Percentiles rank a stretch among this genome's conserved stretches.
These are phyloP conservation scores for Leptopilina drosophilae DNA, from an alignment of 2,888 invertebrate genomes.

Conservation along the genomic window DNA sequence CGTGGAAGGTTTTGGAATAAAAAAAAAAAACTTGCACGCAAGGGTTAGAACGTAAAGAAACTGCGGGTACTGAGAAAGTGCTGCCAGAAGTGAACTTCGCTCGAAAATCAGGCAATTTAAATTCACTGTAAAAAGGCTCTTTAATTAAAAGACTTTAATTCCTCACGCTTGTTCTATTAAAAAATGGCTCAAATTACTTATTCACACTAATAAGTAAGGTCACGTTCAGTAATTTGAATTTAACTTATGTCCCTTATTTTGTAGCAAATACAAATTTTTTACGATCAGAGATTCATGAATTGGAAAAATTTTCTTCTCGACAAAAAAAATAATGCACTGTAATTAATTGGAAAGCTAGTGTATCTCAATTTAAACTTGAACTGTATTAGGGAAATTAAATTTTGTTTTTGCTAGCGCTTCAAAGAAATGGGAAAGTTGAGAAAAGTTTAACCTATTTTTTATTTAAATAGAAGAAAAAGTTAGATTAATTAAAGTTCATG, in stretches of 20 bases:
- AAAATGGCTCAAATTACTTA: slow-evolving; percentile 62
- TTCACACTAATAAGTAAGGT: slow-evolving; percentile 71
- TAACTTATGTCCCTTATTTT: slow-evolving; percentile 49
- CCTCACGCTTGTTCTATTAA: slow-evolving; percentile 58
- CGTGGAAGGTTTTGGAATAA: neutral
- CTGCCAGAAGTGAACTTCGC: slow-evolving; percentile 50
- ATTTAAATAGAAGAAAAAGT: neutral
- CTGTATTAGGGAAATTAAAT: neutral
- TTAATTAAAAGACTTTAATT: slow-evolving; percentile 74
- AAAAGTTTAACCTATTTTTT: neutral
- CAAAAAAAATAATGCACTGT: too few species aligned
- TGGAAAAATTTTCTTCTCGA: too few species aligned
- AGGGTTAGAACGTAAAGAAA: slow-evolving; percentile 42
- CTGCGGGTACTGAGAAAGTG: slow-evolving; percentile 16
- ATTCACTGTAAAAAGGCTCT: slow-evolving; percentile 71
- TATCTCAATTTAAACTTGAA: neutral
- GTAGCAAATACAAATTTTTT: neutral
- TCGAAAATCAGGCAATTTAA: slow-evolving; percentile 73
- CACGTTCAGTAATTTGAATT: slow-evolving; percentile 56
- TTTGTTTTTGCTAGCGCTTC: neutral
- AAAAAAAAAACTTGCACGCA: slow-evolving; percentile 31
- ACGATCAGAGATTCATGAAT: too few species aligned
- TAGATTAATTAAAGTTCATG: slow-evolving; percentile 3
- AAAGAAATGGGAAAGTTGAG: too few species aligned
- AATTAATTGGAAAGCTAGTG: too few species aligned